These are phyloP conservation scores for Xiphophorus maculatus DNA, from an alignment of 2,113 vertebrate genomes.

Conservation along the genomic window DNA sequence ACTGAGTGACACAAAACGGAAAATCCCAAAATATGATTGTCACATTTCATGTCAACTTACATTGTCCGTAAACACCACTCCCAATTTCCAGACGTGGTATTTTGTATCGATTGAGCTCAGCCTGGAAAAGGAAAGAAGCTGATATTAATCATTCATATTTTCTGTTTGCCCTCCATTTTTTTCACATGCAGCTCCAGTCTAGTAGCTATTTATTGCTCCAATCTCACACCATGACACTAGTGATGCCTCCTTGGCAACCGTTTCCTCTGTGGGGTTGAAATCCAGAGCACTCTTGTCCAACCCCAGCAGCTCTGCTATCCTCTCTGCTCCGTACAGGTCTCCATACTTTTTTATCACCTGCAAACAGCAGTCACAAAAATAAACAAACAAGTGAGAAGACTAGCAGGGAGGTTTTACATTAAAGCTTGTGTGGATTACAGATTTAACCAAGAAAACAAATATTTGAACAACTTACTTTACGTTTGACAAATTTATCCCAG, in stretches of 20 bases:
- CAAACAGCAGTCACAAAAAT: constrained; percentile 13
- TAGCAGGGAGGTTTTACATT: neutral
- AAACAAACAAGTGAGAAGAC: neutral
- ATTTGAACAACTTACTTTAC: constrained; percentile 84
- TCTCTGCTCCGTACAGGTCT: constrained; percentile 93
- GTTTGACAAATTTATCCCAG: constrained; percentile 99
- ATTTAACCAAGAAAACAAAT: constrained; percentile 1
- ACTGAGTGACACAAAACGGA: neutral
- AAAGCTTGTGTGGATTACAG: constrained; percentile 11
- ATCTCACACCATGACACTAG: constrained; percentile 90
- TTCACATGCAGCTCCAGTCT: neutral
- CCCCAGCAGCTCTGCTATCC: constrained; percentile 95
- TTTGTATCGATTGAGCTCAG: constrained; percentile 95
- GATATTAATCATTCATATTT: constrained; percentile 35
- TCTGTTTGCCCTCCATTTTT: constrained; percentile 33
- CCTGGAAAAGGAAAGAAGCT: constrained; percentile 77
- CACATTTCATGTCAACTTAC: constrained; percentile 79
- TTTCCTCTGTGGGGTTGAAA: constrained; percentile 94
- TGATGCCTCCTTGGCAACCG: constrained; percentile 88
- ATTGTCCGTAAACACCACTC: constrained; percentile 98
- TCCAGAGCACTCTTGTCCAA: constrained; percentile 96
- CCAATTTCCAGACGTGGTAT: constrained; percentile 96
- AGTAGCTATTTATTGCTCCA: constrained; percentile 4
- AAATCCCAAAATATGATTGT: neutral
- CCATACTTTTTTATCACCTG: constrained; percentile 99